A percentile compares a stretch with the other conserved stretches of the same genome.
phyloP scores from a whole-genome alignment of 1,140 invertebrate genomes.

The Drosophila takahashii region DNA sequence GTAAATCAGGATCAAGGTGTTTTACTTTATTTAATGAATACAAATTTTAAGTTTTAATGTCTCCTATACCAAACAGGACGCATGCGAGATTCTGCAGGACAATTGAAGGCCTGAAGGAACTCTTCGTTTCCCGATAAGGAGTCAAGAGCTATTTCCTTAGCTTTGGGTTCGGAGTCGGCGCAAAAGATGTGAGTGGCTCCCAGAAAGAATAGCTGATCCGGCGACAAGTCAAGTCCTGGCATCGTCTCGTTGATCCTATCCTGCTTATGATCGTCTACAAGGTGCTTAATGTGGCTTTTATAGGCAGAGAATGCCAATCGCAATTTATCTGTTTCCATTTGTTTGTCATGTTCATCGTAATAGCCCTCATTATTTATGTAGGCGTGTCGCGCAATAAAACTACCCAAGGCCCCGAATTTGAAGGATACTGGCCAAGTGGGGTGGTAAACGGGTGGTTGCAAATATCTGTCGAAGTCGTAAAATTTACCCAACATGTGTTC shows the following conservation, averaged over 20 bases:
- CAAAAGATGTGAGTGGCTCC: slow-evolving; percentile 92
- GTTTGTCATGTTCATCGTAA: too few species aligned
- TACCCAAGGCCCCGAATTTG: slow-evolving; percentile 62
- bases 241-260: slow-evolving; percentile 85
- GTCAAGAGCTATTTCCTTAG: too few species aligned
- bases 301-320: slow-evolving; percentile 91
- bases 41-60: too few species aligned
- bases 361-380: too few species aligned
- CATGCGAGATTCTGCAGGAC: slow-evolving; percentile 86
- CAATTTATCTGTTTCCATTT: not conserved
- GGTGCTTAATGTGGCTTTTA: slow-evolving; percentile 54
- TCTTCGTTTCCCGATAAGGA: slow-evolving; percentile 87
- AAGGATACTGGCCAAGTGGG: slow-evolving; percentile 60
- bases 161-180: slow-evolving; percentile 24
- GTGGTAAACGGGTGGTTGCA: slow-evolving; percentile 97
- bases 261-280: slow-evolving; percentile 71
- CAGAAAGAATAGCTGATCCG: slow-evolving; percentile 95
- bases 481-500: slow-evolving; percentile 50
- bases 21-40: too few species aligned
- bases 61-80: slow-evolving; percentile 48
- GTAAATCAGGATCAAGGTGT: too few species aligned
- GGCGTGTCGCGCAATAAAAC: slow-evolving; percentile 59
- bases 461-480: slow-evolving; percentile 90
- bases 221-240: slow-evolving; percentile 92
- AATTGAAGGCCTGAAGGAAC: slow-evolving; percentile 87